Percentiles rank a stretch among this genome's conserved stretches.
Conservation (phyloP, 2,888 invertebrate genomes). For the Thysanoteuthis rhombus region DNA sequence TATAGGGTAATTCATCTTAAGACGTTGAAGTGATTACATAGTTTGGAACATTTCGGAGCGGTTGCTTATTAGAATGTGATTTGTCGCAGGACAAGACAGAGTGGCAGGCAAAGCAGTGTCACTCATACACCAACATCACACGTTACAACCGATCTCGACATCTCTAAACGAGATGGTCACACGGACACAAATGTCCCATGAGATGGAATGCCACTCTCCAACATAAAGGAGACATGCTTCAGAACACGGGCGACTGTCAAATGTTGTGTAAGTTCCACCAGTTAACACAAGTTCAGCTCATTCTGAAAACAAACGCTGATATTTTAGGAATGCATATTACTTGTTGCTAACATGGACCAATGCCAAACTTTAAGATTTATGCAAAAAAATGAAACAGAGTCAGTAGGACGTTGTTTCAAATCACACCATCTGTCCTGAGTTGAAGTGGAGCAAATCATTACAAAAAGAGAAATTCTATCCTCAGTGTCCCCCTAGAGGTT, state of each 20-base stretch:
- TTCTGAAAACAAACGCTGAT: neutral
- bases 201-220: conserved; percentile 12
- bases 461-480: neutral
- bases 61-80: neutral
- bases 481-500: neutral
- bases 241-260: neutral
- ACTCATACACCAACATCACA: neutral
- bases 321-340: neutral
- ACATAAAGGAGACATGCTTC: neutral
- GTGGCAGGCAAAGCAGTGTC: neutral
- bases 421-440: neutral
- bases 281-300: neutral
- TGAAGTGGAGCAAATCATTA: neutral
- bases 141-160: neutral
- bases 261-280: neutral
- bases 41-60: neutral
- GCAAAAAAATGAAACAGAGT: neutral
- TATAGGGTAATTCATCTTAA: neutral
- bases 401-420: neutral
- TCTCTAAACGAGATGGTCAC: conserved; percentile 12
- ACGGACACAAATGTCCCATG: neutral
- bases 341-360: neutral
- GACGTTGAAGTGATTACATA: neutral
- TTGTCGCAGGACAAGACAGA: neutral
- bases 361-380: neutral